A percentile compares a stretch with the other conserved stretches of the same genome.
These are phyloP conservation scores for Tetramorium bicarinatum DNA, from an alignment of 2,888 invertebrate genomes.

Conservation along the genomic window DNA sequence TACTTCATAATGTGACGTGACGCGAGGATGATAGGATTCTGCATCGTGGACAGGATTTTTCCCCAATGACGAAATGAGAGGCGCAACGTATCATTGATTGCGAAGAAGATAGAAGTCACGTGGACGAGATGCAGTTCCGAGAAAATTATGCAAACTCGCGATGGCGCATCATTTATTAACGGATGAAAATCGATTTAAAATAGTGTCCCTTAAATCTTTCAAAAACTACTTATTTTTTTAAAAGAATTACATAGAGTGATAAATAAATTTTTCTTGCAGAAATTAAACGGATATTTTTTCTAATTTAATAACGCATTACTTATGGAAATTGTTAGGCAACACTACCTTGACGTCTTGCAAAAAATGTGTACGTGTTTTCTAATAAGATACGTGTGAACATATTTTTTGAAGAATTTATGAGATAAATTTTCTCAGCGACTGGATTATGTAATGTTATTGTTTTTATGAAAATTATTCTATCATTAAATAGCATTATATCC, in stretches of 20 bases:
- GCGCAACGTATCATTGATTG: background rate
- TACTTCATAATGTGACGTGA: background rate
- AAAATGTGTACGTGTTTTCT: background rate
- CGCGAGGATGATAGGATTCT: constrained; percentile 15
- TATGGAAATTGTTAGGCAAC: background rate
- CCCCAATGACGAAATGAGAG: background rate
- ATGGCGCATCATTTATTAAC: constrained; percentile 2
- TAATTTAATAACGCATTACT: constrained; percentile 9
- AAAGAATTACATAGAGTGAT: background rate
- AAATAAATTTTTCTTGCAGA: background rate
- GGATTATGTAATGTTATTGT: background rate
- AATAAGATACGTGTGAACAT: background rate
- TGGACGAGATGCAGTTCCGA: background rate
- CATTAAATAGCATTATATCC: background rate
- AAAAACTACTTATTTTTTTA: background rate
- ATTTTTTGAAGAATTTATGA: background rate
- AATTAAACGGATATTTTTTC: background rate
- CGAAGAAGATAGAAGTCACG: background rate
- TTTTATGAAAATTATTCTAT: background rate
- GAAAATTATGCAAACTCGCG: constrained; percentile 28
- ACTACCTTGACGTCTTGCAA: background rate
- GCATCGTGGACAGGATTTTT: constrained; percentile 5
- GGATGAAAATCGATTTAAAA: background rate
- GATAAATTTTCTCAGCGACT: background rate
- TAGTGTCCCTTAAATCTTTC: background rate